A percentile compares a stretch with the other conserved stretches of the same genome.
Conservation (phyloP, 1,140 invertebrate species). For the Pristionchus pacificus region DNA sequence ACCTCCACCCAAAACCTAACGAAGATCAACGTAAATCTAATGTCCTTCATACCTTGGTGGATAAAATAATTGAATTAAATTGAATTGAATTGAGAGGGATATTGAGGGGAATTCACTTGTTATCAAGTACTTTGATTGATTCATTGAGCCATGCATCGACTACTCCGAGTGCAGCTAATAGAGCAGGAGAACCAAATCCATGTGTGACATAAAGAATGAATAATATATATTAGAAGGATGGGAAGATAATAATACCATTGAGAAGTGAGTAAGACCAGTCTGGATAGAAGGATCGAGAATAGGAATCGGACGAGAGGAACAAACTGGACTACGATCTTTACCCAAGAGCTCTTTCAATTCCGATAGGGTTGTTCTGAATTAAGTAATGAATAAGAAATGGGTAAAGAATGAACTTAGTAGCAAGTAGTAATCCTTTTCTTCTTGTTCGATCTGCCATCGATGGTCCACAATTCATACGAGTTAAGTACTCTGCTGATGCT, state of each 20-base stretch:
- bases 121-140: conserved; percentile 27
- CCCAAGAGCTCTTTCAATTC: conserved; percentile 19
- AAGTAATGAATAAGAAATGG: neutral
- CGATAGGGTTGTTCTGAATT: conserved; percentile 19
- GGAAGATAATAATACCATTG: conserved; percentile 14
- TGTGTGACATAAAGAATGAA: conserved; percentile 4
- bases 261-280: conserved; percentile 26
- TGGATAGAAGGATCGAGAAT: conserved; percentile 27
- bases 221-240: neutral
- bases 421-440: conserved; percentile 6
- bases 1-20: too few species aligned
- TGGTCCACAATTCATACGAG: conserved; percentile 15
- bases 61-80: too few species aligned
- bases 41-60: too few species aligned
- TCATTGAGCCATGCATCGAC: conserved; percentile 19
- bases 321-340: conserved; percentile 20
- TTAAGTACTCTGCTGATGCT: conserved; percentile 68
- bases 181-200: conserved; percentile 23
- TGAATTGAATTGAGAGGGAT: too few species aligned
- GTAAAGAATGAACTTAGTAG: neutral
- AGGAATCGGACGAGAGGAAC: conserved; percentile 20
- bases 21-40: too few species aligned
- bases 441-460: conserved; percentile 16
- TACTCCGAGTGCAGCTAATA: conserved; percentile 17
- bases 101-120: too few species aligned